A percentile compares a stretch with the other conserved stretches of the same genome.
Conservation (phyloP, 2,888 invertebrate genomes). For the Synanthedon andrenaeformis region DNA sequence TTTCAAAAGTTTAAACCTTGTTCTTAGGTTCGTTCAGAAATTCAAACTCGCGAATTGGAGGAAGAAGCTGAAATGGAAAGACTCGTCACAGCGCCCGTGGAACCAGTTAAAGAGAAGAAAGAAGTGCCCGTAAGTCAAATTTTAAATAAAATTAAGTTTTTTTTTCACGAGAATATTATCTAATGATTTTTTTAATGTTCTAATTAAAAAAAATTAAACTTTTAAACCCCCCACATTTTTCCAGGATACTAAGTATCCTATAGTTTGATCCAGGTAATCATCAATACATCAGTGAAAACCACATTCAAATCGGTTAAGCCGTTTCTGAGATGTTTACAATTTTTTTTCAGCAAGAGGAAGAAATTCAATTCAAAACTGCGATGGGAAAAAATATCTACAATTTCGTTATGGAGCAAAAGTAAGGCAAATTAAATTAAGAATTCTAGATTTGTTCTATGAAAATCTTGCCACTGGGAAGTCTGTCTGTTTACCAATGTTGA, state of each 20-base stretch:
- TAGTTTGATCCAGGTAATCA: too few species aligned
- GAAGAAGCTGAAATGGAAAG: slow-evolving; percentile 86
- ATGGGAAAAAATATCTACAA: slow-evolving; percentile 83
- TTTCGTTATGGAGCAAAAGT: slow-evolving; percentile 70
- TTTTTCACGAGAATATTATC: too few species aligned
- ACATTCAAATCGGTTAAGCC: too few species aligned
- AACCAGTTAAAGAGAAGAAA: slow-evolving; percentile 59
- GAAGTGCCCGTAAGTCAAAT: slow-evolving; percentile 19
- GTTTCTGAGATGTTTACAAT: too few species aligned
- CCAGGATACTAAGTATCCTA: too few species aligned
- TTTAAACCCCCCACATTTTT: too few species aligned
- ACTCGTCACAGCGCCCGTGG: slow-evolving; percentile 61
- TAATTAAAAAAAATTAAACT: too few species aligned
- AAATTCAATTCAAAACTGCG: slow-evolving; percentile 85
- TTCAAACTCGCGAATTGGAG: slow-evolving; percentile 78
- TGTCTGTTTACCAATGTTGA: too few species aligned
- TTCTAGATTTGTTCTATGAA: too few species aligned
- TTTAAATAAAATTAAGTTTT: neutral
- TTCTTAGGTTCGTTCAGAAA: slow-evolving; percentile 91
- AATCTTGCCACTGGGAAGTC: too few species aligned
- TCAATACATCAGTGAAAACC: too few species aligned
- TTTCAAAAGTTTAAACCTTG: neutral
- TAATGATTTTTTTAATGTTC: too few species aligned
- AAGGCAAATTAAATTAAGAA: slow-evolving; percentile 10
- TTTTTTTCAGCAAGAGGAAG: slow-evolving; percentile 66